Base-by-base conservation (phyloP, 2,888 invertebrate species). In the Drosophila percnosoma region DNA sequence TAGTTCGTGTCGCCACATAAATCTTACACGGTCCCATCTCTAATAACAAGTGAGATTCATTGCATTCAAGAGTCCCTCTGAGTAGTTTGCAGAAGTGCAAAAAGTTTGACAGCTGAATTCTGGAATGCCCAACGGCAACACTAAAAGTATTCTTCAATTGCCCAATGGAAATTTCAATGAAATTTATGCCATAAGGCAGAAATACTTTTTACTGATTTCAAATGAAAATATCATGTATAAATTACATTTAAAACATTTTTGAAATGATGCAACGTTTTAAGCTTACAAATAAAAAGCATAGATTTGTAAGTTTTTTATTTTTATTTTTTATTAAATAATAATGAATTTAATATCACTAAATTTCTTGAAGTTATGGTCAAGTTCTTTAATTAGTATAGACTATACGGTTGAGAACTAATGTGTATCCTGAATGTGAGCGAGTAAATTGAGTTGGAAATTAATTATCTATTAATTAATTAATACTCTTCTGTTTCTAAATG, bases 161-260 rank as follows among this genome's bases (percentile, higher is more conserved):
- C 60, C 78, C 80, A 80, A 60, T 75, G 76, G 62, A 80, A 66
- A 68, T 75, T 80, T 68, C 54, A 67, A 58, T 78, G 76, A 52
- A 71, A 75, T 78, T 73, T 75, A 74, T 78, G 83, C 81, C 83
- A 88, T 80, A 88, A 88, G 83, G 83, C 73, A 11, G 38, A 54
- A 65, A 63, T 52, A 21, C 59, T 63, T 42, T 61, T 57, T 49
- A 74, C 54, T 63, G 62, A 65, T 67, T 63, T 68, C 13, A 10
- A 72, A 68, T 60, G 13, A n/a, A 58, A 36, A 55, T 62, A 18
- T 6, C 55, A 15, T 36, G 15, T 8, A 24, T 21, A 13, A 10
- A 49, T 10, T 29, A 42, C 34, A 34, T 10, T 42, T 40, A 11
- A 57, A 42, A n/a, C n/a, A 42, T 10, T 57, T 57, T 42, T 8